Percentiles rank a stretch among this genome's conserved stretches.
Evolutionary conservation across 2,888 invertebrate genomes (phyloP).

Genomic region (Epistrophe grossulariae): DNA sequence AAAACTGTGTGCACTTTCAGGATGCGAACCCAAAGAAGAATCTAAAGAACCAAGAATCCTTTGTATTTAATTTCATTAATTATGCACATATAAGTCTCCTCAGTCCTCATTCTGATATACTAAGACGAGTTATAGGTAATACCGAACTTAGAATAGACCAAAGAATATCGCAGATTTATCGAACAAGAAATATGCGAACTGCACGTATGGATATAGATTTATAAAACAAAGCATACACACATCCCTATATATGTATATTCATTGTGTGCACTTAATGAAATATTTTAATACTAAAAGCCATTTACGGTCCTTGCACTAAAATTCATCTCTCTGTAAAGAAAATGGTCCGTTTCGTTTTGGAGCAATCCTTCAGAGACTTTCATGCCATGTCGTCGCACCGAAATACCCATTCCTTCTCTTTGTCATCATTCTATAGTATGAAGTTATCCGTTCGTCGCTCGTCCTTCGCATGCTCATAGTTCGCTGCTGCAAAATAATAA

Average conservation of each 20-base stretch:
- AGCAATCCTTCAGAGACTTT: conserved; percentile 51
- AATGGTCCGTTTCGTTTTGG: conserved; percentile 48
- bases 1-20: conserved; percentile 50
- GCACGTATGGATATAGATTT: background rate
- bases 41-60: conserved; percentile 58
- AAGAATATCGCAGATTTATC: conserved; percentile 63
- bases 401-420: background rate
- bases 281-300: conserved; percentile 65
- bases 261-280: conserved; percentile 66
- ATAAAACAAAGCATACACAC: background rate
- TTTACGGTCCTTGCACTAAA: conserved; percentile 62
- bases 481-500: conserved; percentile 72
- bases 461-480: conserved; percentile 54
- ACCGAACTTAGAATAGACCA: conserved; percentile 14
- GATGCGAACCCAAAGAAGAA: conserved; percentile 64
- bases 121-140: conserved; percentile 2
- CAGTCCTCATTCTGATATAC: conserved; percentile 22
- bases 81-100: conserved; percentile 72
- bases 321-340: conserved; percentile 29
- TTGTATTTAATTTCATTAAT: conserved; percentile 76
- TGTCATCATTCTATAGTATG: background rate
- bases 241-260: background rate
- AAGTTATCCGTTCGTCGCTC: conserved; percentile 4
- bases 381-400: background rate
- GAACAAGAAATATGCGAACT: conserved; percentile 57